Evolutionary conservation across 2,113 vertebrate species (phyloP).

Genomic region (Macrotis lagotis): DNA sequence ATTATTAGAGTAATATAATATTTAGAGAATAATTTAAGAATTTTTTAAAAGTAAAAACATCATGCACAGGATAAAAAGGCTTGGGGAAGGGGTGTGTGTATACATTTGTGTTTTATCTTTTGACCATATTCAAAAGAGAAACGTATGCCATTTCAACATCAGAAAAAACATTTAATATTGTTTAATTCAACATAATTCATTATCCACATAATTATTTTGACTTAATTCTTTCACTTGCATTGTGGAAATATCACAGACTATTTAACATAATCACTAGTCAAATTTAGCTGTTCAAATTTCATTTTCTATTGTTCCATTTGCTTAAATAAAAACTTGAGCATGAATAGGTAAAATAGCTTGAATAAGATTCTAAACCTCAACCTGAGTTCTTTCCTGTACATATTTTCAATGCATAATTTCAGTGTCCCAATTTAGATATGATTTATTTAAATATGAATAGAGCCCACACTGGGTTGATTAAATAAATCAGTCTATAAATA

Average conservation of each 20-base stretch:
- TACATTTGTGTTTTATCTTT: background rate
- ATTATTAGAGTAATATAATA: background rate
- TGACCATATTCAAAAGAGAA: conserved; percentile 7
- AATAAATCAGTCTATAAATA: background rate
- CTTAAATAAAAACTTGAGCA: background rate
- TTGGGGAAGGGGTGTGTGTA: background rate
- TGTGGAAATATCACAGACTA: background rate
- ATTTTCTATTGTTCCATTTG: background rate
- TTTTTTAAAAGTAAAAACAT: background rate
- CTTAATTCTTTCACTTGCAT: conserved; percentile 15
- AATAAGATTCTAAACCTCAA: background rate
- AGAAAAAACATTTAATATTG: background rate
- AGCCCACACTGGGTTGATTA: background rate
- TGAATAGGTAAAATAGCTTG: background rate
- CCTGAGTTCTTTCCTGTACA: background rate
- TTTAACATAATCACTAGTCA: background rate
- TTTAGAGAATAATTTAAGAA: background rate
- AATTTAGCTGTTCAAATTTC: background rate
- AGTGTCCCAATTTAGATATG: background rate
- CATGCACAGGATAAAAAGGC: background rate
- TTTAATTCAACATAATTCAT: background rate
- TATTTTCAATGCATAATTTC: background rate
- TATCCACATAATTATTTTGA: conserved; percentile 4
- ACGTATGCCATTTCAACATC: conserved; percentile 22
- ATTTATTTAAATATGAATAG: background rate